Conservation (phyloP, 2,888 invertebrate genomes). For the Monopis laevigella region DNA sequence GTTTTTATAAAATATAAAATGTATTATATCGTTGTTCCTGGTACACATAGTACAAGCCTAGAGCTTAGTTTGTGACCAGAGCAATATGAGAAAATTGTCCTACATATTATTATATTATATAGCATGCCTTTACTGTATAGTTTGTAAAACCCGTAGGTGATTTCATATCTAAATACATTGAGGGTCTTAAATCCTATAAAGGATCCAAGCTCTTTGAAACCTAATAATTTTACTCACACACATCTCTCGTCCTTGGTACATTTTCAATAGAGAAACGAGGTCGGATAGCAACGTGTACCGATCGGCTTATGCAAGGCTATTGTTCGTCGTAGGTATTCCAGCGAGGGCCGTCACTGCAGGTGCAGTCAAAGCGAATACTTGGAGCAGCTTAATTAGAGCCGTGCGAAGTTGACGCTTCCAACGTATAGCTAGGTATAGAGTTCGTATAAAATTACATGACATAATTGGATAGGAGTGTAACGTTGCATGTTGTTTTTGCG, state of each 20-base stretch:
- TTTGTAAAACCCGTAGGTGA: no score
- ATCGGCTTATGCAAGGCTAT: constrained; percentile 5
- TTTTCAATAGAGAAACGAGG: constrained; percentile 4
- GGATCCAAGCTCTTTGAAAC: no score
- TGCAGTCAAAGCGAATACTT: neutral
- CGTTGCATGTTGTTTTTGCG: neutral
- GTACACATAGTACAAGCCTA: no score
- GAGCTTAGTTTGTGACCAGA: no score
- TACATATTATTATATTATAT: no score
- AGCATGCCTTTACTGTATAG: no score
- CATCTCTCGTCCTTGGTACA: constrained; percentile 3
- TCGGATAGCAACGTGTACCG: neutral
- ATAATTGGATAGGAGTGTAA: constrained; percentile 1
- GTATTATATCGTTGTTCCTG: no score
- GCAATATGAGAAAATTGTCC: no score
- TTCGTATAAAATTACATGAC: neutral
- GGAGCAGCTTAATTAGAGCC: constrained; percentile 1
- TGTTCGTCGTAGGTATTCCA: neutral
- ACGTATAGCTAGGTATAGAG: neutral
- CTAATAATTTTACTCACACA: no score
- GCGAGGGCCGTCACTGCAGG: constrained; percentile 5
- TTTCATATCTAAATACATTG: no score
- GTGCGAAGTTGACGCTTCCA: constrained; percentile 4
- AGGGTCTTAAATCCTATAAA: no score
- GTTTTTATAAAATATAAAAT: no score